Percentiles rank a stretch among this genome's conserved stretches.
Conservation (phyloP, 2,113 vertebrate species). For the Anolis carolinensis region DNA sequence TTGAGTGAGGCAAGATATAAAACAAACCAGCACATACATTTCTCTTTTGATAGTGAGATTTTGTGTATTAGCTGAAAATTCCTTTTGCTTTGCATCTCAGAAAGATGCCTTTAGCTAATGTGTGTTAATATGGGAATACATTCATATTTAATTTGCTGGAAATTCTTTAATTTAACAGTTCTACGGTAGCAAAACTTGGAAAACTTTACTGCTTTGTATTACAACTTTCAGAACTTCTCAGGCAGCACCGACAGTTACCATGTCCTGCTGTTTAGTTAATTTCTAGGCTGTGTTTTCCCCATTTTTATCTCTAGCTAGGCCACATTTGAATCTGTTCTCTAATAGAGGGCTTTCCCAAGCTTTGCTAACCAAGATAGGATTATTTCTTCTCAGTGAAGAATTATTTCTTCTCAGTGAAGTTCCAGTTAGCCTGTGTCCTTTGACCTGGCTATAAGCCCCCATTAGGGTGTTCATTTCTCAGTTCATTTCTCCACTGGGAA, state of each 20-base stretch:
- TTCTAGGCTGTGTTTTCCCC: background rate
- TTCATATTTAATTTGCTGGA: background rate
- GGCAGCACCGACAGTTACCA: background rate
- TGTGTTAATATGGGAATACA: background rate
- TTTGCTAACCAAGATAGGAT: too few relatives aligned
- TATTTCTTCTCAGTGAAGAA: background rate
- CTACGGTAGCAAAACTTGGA: background rate
- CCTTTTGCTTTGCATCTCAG: background rate
- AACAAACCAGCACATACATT: too few relatives aligned
- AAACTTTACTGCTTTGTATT: background rate
- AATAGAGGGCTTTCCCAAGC: background rate
- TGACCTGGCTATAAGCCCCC: background rate
- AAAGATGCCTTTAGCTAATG: background rate
- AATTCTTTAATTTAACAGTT: background rate
- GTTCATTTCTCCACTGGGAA: constrained; percentile 29
- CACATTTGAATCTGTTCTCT: background rate
- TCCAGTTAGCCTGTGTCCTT: constrained; percentile 14
- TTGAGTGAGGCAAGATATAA: too few relatives aligned
- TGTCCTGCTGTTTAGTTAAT: background rate
- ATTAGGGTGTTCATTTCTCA: background rate
- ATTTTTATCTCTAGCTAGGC: background rate
- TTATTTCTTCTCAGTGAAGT: background rate
- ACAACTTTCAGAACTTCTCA: background rate
- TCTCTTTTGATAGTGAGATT: background rate
- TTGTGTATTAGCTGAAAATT: background rate